Evolutionary conservation across 2,888 invertebrate species (phyloP).

Genomic region (Sphecodes monilicornis): DNA sequence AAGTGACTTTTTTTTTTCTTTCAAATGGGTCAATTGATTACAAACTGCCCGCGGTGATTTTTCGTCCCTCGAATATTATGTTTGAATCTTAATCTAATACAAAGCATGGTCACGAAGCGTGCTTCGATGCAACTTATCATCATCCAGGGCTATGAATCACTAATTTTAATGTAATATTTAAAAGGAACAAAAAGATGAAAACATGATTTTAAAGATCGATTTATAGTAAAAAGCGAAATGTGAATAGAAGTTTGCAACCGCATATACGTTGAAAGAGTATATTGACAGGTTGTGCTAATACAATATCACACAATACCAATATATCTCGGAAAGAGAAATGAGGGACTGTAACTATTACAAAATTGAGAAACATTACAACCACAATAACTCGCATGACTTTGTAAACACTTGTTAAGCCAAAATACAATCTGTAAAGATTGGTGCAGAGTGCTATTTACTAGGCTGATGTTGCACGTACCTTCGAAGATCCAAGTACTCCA

Average conservation of each 20-base stretch:
- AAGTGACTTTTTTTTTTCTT: conserved; percentile 63
- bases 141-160: conserved; percentile 37
- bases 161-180: conserved; percentile 32
- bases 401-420: conserved; percentile 50
- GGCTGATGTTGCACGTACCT: conserved; percentile 32
- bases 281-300: conserved; percentile 44
- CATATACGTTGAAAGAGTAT: conserved; percentile 30
- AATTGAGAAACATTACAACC: conserved; percentile 50
- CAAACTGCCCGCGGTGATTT: conserved; percentile 35
- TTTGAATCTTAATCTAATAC: conserved; percentile 26
- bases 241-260: conserved; percentile 31
- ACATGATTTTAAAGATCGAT: conserved; percentile 32
- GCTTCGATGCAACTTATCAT: conserved; percentile 21
- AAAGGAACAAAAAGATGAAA: background rate
- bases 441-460: conserved; percentile 37
- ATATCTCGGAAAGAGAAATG: conserved; percentile 14
- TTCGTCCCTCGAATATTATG: conserved; percentile 58
- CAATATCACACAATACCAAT: conserved; percentile 19
- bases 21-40: conserved; percentile 40
- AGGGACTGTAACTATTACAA: conserved; percentile 53
- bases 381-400: conserved; percentile 54
- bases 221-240: conserved; percentile 17
- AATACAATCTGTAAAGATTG: conserved; percentile 48
- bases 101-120: conserved; percentile 30
- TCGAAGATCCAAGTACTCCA: conserved; percentile 40